Evolutionary conservation across 2,113 vertebrate genomes (phyloP).

Genomic region (Panthera tigris): DNA sequence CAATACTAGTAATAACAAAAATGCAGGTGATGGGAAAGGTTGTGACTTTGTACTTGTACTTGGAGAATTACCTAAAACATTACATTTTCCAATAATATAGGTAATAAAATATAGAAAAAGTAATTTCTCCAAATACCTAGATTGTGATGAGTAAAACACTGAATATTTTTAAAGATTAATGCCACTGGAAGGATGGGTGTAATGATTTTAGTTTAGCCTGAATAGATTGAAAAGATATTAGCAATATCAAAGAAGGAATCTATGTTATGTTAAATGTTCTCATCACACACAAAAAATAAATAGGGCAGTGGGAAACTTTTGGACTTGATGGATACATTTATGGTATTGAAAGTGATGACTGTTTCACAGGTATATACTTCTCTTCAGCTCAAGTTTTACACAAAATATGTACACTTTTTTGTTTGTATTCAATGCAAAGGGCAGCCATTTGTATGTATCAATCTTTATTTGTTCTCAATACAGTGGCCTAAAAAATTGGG

Average conservation of each 20-base stretch:
- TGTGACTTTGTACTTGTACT: background rate
- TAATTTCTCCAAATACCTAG: background rate
- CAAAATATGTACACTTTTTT: background rate
- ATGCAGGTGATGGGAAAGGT: background rate
- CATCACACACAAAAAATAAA: background rate
- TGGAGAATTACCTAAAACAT: background rate
- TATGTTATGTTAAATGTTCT: background rate
- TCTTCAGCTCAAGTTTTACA: background rate
- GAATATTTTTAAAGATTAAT: background rate
- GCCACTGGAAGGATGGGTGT: background rate
- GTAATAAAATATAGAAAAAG: background rate
- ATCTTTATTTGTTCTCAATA: background rate
- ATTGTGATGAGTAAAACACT: background rate
- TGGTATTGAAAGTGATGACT: background rate
- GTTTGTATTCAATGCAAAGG: background rate
- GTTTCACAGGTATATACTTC: background rate
- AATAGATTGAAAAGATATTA: background rate
- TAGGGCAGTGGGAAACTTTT: background rate
- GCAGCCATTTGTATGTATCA: background rate
- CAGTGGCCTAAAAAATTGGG: background rate
- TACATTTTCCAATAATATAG: background rate
- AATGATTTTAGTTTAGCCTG: background rate
- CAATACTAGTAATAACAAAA: background rate
- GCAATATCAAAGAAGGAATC: background rate
- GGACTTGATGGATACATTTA: background rate